Evolutionary conservation across 1,140 invertebrate genomes (phyloP), one percentile per base, ranked within the genome.

Genomic region (Drosophila persimilis): DNA sequence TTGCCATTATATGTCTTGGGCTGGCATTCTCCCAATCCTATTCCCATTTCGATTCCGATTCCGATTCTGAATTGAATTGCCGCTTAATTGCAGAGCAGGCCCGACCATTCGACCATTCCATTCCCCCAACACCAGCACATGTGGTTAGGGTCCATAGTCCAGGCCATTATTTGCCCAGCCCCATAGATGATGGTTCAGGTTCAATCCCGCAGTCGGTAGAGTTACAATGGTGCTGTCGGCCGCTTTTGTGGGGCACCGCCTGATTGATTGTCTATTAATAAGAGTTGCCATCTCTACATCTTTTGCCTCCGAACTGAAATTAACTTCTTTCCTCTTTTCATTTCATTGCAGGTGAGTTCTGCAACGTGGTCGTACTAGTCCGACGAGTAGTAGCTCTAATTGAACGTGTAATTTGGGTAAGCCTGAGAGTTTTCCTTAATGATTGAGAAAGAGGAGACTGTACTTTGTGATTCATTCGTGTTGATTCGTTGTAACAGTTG

Each of bases 211-310:
- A 26, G 51, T 44, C 29, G 6, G 64, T 73, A 69, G 67, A 15
- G 41, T 66, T 26, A 45, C 26, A 56, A 56, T 24, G 47, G 20
- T 24, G 59, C 63, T 77, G 63, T 73, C 50, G 54, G 58, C 11
- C 4, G 35, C 64, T 51, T 70, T 70, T 70, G 66, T 70, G 51
- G 66, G 64, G 50, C 26, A 45, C 52, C 52, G 52, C 52, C 35
- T 67, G 78, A 81, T 81, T 65, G 79, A 81, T 81, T 83, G 78
- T 69, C 64, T 69, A 63, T 72, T 80, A 76, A 76, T 76, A 72
- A 66, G 77, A 64, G 73, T 72, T 55, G 50, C 39, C 44, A 77
- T 53, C 39, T 35, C 15, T 45, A 41, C 26, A 29, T 64, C 43
- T 48, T 22, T 39, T 69, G 13, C 55, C 15, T 26, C 15, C 3